Percentiles rank a stretch among this genome's conserved stretches.
These are phyloP conservation scores for Diplazon laetatorius DNA, from an alignment of 2,888 invertebrate species.

Conservation along the genomic window DNA sequence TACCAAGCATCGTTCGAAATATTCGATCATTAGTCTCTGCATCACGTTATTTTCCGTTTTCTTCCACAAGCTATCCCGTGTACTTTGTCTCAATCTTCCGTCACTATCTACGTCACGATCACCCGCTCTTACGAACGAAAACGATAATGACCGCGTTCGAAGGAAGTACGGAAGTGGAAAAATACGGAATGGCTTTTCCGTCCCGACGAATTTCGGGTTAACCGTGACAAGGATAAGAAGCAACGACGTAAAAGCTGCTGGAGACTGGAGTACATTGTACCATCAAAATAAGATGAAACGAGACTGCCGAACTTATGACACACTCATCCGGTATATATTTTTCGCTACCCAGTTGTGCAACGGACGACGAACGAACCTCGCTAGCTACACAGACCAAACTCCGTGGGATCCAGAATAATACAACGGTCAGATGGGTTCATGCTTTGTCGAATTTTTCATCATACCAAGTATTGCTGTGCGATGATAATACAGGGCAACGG, in stretches of 20 bases:
- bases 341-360: not conserved
- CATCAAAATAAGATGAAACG: not conserved
- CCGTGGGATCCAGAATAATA: not conserved
- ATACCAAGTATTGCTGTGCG: constrained; percentile 1
- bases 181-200: constrained; percentile 6
- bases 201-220: constrained; percentile 19
- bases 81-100: not conserved
- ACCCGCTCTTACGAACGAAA: not conserved
- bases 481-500: constrained; percentile 23
- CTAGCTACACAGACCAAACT: not conserved
- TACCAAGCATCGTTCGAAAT: constrained; percentile 51
- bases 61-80: not conserved
- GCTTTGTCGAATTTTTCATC: not conserved
- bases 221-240: constrained; percentile 8
- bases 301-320: not conserved
- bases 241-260: not conserved
- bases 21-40: constrained; percentile 12
- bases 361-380: not conserved
- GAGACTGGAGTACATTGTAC: constrained; percentile 3
- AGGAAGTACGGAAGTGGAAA: not conserved
- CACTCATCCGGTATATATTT: not conserved
- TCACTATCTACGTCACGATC: not conserved
- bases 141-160: not conserved
- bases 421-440: not conserved
- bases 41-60: constrained; percentile 10